Evolutionary conservation across 1,140 invertebrate genomes (phyloP), one percentile per base, ranked within the genome.

Genomic region (Idris sp.): DNA sequence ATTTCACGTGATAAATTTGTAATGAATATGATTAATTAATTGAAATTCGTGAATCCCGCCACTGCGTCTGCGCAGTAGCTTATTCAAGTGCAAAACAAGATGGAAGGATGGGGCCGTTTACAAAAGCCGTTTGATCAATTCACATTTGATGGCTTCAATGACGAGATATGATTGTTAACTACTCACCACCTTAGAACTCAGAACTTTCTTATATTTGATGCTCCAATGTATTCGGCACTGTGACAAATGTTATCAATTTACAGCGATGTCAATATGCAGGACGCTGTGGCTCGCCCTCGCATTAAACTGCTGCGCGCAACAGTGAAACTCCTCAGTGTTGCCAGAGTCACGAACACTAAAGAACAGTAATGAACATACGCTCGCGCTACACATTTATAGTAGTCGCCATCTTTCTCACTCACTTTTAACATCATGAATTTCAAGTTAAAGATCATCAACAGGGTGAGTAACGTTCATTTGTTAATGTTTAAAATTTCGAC

Each of bases 51-150:
- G 13, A 28, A 9, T 16, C 46, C 38, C 46, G 49, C 68, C 51
- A 72, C 8, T 46, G 49, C 68, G 51, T 22, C 15, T 72, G 68
- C 58, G 58, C 48, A 64, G 9, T 49, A 19, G 4, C 7, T 16
- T 51, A 43, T 64, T 72, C 49, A 22, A 36, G 41, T 46, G 10
- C 19, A 53, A n/a, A 35, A 49, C 49, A 72, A 72, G 30, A 72
- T 72, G 68, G 68, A 72, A 31, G 68, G 14, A 43, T n/a, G 33
- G 40, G 16, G 48, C 31, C 44, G 46, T 61, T 59, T 71, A 61
- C 10, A 51, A 71, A 71, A 53, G 53, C 54, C 46, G 56, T 71
- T 61, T 5, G 10, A 46, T 56, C 28, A 53, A 46, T 56, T 11
- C 15, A 14, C 49, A 28, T 40, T 54, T 56, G 26, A 14, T 11